Percentiles rank a stretch among this genome's conserved stretches.
These are phyloP conservation scores for Drosophila barbarae DNA, from an alignment of 2,888 invertebrate species.

Conservation along the genomic window DNA sequence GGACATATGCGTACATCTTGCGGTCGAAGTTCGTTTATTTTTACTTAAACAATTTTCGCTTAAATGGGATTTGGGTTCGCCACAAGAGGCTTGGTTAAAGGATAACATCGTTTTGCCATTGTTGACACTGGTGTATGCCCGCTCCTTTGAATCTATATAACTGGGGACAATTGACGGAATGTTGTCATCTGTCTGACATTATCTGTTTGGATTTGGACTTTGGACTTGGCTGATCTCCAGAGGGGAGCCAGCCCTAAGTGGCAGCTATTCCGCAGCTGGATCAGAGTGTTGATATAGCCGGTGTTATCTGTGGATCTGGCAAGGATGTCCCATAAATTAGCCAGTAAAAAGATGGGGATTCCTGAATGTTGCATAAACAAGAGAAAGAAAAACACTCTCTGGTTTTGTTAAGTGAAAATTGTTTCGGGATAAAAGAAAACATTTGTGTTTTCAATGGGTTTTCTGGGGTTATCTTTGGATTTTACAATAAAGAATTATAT, in stretches of 20 bases:
- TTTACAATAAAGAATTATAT: background rate
- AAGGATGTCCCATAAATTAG: conserved; percentile 17
- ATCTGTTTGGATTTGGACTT: conserved; percentile 34
- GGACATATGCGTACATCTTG: conserved; percentile 64
- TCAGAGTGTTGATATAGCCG: conserved; percentile 23
- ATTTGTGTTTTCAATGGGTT: background rate
- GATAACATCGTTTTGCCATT: conserved; percentile 73
- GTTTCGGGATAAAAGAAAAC: conserved; percentile 3
- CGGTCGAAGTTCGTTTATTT: conserved; percentile 55
- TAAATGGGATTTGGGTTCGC: conserved; percentile 73
- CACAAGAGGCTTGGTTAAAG: conserved; percentile 73
- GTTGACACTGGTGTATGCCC: conserved; percentile 49
- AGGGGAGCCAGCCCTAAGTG: conserved; percentile 28
- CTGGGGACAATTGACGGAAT: conserved; percentile 55
- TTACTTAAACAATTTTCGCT: conserved; percentile 66
- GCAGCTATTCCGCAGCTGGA: conserved; percentile 31
- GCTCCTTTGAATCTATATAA: conserved; percentile 9
- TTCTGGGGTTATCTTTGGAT: conserved; percentile 1
- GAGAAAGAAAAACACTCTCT: background rate
- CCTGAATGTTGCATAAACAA: conserved; percentile 23
- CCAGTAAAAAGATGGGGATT: conserved; percentile 5
- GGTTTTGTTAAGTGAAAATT: background rate
- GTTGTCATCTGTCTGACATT: conserved; percentile 62
- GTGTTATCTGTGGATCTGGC: conserved; percentile 22
- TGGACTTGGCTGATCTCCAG: conserved; percentile 1